Conservation (phyloP, 2,113 vertebrate genomes). For the Trematomus loennbergii region DNA sequence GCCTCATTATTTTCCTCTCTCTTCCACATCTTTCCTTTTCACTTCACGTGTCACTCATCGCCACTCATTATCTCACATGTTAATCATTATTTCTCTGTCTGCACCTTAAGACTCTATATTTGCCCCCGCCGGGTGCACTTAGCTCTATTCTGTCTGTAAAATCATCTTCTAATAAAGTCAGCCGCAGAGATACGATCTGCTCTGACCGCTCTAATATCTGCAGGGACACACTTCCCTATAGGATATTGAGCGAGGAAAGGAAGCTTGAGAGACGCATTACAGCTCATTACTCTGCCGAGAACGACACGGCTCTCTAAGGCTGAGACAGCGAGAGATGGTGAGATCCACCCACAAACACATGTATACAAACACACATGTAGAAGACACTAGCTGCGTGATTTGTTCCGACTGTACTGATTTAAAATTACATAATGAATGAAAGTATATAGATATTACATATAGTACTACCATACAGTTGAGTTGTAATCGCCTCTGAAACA, state of each 20-base stretch:
- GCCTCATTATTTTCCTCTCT: conserved; percentile 19
- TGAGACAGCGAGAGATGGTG: conserved; percentile 15
- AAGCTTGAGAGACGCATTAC: conserved; percentile 25
- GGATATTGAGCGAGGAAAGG: conserved; percentile 12
- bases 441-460: not conserved
- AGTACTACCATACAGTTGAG: too few species aligned
- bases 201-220: conserved; percentile 42
- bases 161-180: conserved; percentile 30
- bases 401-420: conserved; percentile 18
- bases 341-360: conserved; percentile 20
- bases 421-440: conserved; percentile 1
- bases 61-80: conserved; percentile 12
- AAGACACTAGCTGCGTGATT: not conserved
- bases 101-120: not conserved
- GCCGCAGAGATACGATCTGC: conserved; percentile 24
- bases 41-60: conserved; percentile 18
- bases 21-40: conserved; percentile 5
- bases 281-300: conserved; percentile 51
- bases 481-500: not conserved
- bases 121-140: conserved; percentile 5
- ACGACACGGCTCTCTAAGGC: conserved; percentile 38
- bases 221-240: conserved; percentile 28
- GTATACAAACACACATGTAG: conserved; percentile 19
- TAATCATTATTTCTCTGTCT: not conserved
- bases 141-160: conserved; percentile 22